Evolutionary conservation across 1,140 invertebrate genomes (phyloP).

Genomic region (Zophobas morio): DNA sequence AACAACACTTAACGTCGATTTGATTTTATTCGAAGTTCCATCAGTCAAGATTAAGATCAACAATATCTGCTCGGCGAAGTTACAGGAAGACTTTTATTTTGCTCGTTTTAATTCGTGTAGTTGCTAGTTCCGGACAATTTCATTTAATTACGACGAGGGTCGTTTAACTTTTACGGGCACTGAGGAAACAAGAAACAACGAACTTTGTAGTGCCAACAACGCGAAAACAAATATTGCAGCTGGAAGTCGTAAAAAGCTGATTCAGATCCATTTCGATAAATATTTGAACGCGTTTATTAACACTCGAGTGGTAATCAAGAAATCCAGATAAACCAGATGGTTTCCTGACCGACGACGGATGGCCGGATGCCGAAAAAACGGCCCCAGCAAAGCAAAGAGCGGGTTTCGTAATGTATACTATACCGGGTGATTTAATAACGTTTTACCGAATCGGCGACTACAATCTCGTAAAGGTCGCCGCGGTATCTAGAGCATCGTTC

Average conservation of each 20-base stretch:
- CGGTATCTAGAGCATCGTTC: no score
- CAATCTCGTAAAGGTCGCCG: no score
- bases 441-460: no score
- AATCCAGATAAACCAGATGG: no score
- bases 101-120: constrained; percentile 8
- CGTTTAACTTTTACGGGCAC: constrained; percentile 20
- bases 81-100: neutral
- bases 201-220: neutral
- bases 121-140: constrained; percentile 19
- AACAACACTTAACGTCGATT: neutral
- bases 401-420: no score
- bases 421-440: no score
- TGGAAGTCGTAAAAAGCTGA: neutral
- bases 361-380: no score
- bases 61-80: no score
- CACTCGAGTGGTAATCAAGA: no score
- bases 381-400: no score
- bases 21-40: neutral
- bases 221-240: neutral
- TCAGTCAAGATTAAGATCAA: neutral
- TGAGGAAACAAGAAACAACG: neutral
- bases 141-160: constrained; percentile 24
- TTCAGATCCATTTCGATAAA: neutral
- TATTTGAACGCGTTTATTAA: neutral
- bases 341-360: no score